A percentile compares a stretch with the other conserved stretches of the same genome.
Evolutionary conservation across 1,140 invertebrate genomes (phyloP).

Genomic region (Ceratina japonica): DNA sequence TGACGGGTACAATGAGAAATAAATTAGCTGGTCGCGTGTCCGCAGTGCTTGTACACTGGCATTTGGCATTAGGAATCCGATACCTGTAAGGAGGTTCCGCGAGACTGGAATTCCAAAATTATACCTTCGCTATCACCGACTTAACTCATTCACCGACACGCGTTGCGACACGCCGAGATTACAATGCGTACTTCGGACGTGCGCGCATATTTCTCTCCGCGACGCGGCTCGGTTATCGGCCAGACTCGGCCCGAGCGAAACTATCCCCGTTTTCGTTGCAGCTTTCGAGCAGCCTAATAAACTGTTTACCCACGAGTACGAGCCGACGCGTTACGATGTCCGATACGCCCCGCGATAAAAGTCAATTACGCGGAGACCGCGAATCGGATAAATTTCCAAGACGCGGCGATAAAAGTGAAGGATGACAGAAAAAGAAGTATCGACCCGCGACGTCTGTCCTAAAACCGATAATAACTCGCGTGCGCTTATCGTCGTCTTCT

Average conservation of each 20-base stretch:
- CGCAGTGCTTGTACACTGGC: too few relatives aligned
- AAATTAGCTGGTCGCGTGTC: background rate
- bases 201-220: background rate
- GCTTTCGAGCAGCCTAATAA: background rate
- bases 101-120: background rate
- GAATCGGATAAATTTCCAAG: constrained; percentile 17
- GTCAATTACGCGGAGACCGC: constrained; percentile 15
- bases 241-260: background rate
- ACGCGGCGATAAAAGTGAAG: background rate
- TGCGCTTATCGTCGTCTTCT: constrained; percentile 1
- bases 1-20: too few relatives aligned
- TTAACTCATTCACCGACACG: background rate
- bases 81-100: background rate
- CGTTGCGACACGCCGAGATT: background rate
- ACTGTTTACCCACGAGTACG: background rate
- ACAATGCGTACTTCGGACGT: constrained; percentile 4
- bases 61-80: background rate
- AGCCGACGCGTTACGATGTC: background rate
- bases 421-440: background rate
- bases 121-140: background rate
- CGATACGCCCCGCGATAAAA: background rate
- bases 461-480: constrained; percentile 3
- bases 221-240: background rate
- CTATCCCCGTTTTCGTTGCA: background rate
- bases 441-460: background rate